These are phyloP conservation scores for Diaperis boleti DNA, from an alignment of 2,888 invertebrate genomes.

Conservation along the genomic window DNA sequence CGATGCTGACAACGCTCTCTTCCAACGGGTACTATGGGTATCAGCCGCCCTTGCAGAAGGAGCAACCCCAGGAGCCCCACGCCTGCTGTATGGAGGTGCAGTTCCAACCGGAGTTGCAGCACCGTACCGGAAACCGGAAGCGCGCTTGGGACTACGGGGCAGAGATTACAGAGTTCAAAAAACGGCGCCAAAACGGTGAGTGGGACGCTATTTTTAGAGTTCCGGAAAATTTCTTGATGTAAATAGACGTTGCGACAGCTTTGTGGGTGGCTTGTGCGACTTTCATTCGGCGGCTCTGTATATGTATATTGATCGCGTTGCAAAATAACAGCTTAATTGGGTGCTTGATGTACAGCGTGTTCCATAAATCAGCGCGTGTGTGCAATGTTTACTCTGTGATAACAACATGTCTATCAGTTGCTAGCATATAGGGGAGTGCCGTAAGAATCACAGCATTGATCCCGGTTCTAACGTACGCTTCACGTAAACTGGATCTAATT, in stretches of 20 bases:
- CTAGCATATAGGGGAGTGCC: too few species aligned
- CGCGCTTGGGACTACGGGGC: constrained; percentile 43
- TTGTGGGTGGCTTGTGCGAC: background rate
- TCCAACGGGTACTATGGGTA: constrained; percentile 56
- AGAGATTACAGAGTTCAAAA: constrained; percentile 54
- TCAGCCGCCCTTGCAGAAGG: constrained; percentile 46
- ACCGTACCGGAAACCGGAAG: constrained; percentile 43
- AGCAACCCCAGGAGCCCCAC: constrained; percentile 23
- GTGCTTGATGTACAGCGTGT: constrained; percentile 5
- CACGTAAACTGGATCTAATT: too few species aligned
- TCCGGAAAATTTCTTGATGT: constrained; percentile 7
- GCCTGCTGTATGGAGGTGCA: constrained; percentile 38
- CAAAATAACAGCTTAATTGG: constrained; percentile 13
- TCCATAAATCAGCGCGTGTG: background rate
- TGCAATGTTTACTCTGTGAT: too few species aligned
- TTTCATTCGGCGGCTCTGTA: constrained; percentile 2
- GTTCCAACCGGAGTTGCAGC: constrained; percentile 28
- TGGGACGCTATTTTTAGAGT: constrained; percentile 14
- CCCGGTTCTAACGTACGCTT: too few species aligned
- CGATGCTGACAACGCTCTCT: constrained; percentile 44
- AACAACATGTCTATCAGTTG: too few species aligned
- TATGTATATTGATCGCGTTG: constrained; percentile 14
- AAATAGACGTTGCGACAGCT: constrained; percentile 25
- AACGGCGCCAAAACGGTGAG: constrained; percentile 59
- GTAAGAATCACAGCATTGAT: too few species aligned